Evolutionary conservation across 2,888 invertebrate species (phyloP).

Genomic region (Siphonodentalium dalli): DNA sequence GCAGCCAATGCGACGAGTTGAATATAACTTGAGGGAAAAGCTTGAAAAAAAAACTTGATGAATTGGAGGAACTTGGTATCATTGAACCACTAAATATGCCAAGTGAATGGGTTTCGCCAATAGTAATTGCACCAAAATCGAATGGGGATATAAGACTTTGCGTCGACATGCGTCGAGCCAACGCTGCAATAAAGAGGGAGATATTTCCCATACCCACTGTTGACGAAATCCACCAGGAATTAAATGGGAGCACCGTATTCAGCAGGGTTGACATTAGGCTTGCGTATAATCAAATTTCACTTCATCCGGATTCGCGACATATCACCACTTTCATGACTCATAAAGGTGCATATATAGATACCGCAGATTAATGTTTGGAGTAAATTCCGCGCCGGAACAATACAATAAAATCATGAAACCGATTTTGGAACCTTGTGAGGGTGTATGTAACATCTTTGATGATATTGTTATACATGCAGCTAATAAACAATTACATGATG

Average conservation of each 20-base stretch:
- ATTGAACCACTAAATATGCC: slow-evolving; percentile 26
- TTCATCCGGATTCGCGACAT: slow-evolving; percentile 30
- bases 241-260: slow-evolving; percentile 30
- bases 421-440: slow-evolving; percentile 13
- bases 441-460: slow-evolving; percentile 30
- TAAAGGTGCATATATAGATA: slow-evolving; percentile 31
- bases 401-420: slow-evolving; percentile 30
- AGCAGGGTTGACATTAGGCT: slow-evolving; percentile 37
- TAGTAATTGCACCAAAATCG: slow-evolving; percentile 25
- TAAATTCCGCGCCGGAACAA: slow-evolving; percentile 32
- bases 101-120: slow-evolving; percentile 20
- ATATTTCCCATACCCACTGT: slow-evolving; percentile 23
- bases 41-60: slow-evolving; percentile 18
- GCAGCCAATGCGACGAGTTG: slow-evolving; percentile 5
- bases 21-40: slow-evolving; percentile 8
- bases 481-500: slow-evolving; percentile 26
- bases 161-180: slow-evolving; percentile 28
- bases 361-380: slow-evolving; percentile 32
- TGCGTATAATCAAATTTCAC: slow-evolving; percentile 38
- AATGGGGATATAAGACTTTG: slow-evolving; percentile 25
- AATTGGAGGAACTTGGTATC: slow-evolving; percentile 19
- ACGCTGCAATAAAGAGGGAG: slow-evolving; percentile 22
- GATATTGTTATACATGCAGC: slow-evolving; percentile 31
- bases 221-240: slow-evolving; percentile 22
- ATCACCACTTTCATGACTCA: slow-evolving; percentile 43